Base-by-base conservation (phyloP, 2,888 invertebrate genomes). In the Mimumesa dahlbomi region DNA sequence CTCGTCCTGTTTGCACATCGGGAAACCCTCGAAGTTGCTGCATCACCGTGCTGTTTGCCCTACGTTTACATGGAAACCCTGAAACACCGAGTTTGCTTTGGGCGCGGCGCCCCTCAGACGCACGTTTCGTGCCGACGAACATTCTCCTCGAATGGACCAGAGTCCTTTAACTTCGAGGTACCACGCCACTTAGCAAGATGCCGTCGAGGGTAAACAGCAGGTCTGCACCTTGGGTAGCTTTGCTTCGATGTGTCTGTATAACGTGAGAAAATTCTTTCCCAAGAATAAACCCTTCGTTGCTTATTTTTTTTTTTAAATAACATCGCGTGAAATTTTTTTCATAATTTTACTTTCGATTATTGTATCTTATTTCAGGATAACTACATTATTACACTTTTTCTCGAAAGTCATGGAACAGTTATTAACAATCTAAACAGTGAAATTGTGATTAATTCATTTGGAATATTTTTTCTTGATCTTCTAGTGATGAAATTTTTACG, bases 1-100 rank as follows among this genome's bases (percentile, higher is more conserved):
- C 52, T 36, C 31, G 50, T 38, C 19, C 11, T 73, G 71, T 81
- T 79, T 72, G 67, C 76, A 63, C 74, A 56, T 65, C 59, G 72
- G 75, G 62, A 72, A 81, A 81, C 73, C 71, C 77, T 74, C 62
- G 42, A 64, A 56, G 72, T 67, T 63, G 68, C 48, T 57, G 77
- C 59, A 45, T 68, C 57, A 50, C 48, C 45, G 49, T 40, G 21
- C 50, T 84, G 75, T 84, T 84, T 84, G 74, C 75, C 63, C 53
- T 77, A 54, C 69, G 81, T 79, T 81, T 82, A 84, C 81, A 81
- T 73, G 85, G 82, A 85, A 85, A 82, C 75, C 74, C 78, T 74
- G 77, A 75, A 84, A 81, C 52, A 59, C 61, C 54, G 72, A 82
- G 82, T 85, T 83, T 84, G 78, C 83, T 79, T 81, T 79, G 72